A percentile compares a stretch with the other conserved stretches of the same genome.
Conservation (phyloP, 1,140 invertebrate species). For the Conus betulinus region DNA sequence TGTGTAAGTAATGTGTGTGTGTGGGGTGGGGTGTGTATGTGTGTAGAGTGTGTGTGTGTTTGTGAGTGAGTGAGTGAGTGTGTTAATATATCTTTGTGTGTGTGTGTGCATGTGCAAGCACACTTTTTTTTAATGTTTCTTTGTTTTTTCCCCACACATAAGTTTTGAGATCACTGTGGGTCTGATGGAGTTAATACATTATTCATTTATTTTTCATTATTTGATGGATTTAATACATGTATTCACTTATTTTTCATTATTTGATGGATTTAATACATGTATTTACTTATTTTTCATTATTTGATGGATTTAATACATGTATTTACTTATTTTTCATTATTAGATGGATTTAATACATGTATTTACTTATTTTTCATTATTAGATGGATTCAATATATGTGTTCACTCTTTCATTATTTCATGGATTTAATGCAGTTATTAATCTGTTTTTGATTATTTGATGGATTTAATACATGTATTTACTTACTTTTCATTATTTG, state of each 20-base stretch:
- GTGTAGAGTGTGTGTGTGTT: too few species aligned
- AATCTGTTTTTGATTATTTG: too few species aligned
- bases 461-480: too few species aligned
- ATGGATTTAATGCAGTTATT: too few species aligned
- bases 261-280: neutral
- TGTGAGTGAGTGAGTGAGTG: neutral
- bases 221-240: neutral
- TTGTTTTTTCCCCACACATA: neutral
- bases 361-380: neutral
- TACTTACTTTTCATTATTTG: too few species aligned
- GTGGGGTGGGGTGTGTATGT: too few species aligned
- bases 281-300: neutral
- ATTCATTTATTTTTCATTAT: neutral
- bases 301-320: neutral
- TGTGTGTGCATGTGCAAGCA: neutral
- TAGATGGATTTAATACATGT: neutral
- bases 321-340: neutral
- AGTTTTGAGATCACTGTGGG: neutral
- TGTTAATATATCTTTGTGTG: neutral
- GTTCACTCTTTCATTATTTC: too few species aligned
- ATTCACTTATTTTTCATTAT: neutral
- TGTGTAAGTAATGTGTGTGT: conserved; percentile 74
- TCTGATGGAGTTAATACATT: neutral
- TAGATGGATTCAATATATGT: too few species aligned
- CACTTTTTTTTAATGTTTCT: neutral